phyloP scores from a whole-genome alignment of 2,888 invertebrate species.

The Drosophila meridionalis region DNA sequence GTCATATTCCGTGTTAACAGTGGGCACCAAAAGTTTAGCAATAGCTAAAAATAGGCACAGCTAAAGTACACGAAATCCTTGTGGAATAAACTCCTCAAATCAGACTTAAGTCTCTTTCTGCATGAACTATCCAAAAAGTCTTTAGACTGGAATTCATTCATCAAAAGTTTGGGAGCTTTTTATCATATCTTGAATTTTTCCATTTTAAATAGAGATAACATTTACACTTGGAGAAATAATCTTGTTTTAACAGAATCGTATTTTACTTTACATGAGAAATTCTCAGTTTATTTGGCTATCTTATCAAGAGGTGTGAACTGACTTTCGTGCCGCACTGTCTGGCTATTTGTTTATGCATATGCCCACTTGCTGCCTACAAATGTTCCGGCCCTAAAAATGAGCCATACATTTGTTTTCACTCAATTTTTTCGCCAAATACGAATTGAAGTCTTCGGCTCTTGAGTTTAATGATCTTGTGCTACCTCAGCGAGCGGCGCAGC shows the following conservation, averaged over 20 bases:
- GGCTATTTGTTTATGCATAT: conserved; percentile 48
- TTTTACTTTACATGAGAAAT: not conserved
- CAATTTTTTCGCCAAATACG: conserved; percentile 65
- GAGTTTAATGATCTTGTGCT: conserved; percentile 65
- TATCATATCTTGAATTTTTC: not conserved
- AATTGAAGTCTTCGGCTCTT: conserved; percentile 23
- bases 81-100: not conserved
- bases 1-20: conserved; percentile 34
- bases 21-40: conserved; percentile 43
- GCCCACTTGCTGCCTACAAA: conserved; percentile 45
- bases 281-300: not conserved
- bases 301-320: conserved; percentile 11
- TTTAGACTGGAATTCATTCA: not conserved
- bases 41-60: not conserved
- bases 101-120: not conserved
- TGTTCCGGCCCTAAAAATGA: conserved; percentile 58
- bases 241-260: not conserved
- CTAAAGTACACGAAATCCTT: not conserved
- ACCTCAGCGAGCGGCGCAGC: conserved; percentile 3
- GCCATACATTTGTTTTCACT: conserved; percentile 52
- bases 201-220: not conserved
- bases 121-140: not conserved
- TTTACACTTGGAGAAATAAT: not conserved
- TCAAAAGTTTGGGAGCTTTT: not conserved
- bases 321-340: conserved; percentile 55